phyloP scores from a whole-genome alignment of 2,113 vertebrate genomes.

The Brienomyrus brachyistius region DNA sequence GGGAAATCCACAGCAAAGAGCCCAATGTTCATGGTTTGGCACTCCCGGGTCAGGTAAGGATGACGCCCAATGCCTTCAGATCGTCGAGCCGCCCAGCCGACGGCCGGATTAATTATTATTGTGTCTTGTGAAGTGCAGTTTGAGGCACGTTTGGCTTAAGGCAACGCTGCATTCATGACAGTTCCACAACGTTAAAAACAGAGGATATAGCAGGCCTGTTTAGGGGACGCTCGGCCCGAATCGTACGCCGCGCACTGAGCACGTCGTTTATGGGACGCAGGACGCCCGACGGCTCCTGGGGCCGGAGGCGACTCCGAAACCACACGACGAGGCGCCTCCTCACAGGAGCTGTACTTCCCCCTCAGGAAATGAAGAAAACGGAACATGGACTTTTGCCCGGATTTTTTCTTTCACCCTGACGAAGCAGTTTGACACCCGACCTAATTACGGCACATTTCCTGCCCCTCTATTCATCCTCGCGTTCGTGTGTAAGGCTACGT shows the following conservation, averaged over 20 bases:
- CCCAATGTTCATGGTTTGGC: background rate
- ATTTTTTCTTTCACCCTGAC: constrained; percentile 1
- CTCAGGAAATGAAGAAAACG: constrained; percentile 66
- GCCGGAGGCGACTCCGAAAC: background rate
- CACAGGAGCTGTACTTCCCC: constrained; percentile 64
- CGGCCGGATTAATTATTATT: background rate
- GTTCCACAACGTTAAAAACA: background rate
- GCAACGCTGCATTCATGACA: background rate
- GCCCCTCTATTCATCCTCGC: background rate
- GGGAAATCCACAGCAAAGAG: background rate
- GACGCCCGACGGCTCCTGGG: background rate
- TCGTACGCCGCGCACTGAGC: background rate
- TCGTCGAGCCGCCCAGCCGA: background rate
- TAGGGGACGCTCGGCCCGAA: background rate
- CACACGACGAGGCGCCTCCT: background rate
- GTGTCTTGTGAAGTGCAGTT: background rate
- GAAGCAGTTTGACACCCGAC: background rate
- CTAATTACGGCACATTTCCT: background rate
- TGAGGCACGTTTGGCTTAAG: background rate
- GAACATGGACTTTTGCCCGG: constrained; percentile 63
- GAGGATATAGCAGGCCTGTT: background rate
- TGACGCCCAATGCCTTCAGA: background rate
- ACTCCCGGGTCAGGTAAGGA: background rate
- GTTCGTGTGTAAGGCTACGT: background rate
- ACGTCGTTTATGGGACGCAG: background rate